phyloP scores from a whole-genome alignment of 2,113 vertebrate genomes.

The Pteropus alecto region DNA sequence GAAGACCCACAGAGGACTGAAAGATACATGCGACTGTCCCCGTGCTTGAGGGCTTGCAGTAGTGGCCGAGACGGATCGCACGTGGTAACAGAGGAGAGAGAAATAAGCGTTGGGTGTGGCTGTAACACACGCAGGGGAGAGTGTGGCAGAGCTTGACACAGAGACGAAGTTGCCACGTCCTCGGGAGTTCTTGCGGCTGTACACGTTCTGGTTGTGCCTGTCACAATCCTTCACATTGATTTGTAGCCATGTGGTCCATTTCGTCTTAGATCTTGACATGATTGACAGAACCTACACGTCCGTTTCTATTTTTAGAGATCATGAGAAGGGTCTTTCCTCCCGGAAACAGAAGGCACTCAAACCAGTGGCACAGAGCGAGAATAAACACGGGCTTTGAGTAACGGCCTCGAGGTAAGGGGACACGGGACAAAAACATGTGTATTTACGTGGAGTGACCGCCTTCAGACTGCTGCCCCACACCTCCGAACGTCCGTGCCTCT shows the following conservation, averaged over 20 bases:
- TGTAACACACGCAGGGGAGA: fast-evolving
- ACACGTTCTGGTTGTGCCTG: not conserved
- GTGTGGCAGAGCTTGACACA: fast-evolving
- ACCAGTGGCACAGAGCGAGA: not conserved
- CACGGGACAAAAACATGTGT: fast-evolving
- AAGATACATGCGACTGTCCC: not conserved
- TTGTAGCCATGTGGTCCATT: fast-evolving
- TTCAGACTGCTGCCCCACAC: fast-evolving
- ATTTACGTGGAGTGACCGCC: fast-evolving
- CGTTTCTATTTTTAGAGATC: not conserved
- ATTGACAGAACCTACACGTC: not conserved
- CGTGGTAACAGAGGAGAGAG: too few species aligned
- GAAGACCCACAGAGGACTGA: not conserved
- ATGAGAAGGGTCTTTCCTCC: not conserved
- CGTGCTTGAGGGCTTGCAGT: not conserved
- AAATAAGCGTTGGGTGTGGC: not conserved
- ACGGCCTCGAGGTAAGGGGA: slow-evolving; percentile 36
- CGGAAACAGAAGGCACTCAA: not conserved
- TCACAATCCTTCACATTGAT: not conserved
- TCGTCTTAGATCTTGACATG: not conserved
- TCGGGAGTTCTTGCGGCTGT: fast-evolving
- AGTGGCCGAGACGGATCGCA: not conserved
- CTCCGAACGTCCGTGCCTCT: fast-evolving
- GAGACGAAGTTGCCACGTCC: fast-evolving
- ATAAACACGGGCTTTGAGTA: not conserved